Conservation (phyloP, 2,113 vertebrate genomes). For the Piprites chloris region DNA sequence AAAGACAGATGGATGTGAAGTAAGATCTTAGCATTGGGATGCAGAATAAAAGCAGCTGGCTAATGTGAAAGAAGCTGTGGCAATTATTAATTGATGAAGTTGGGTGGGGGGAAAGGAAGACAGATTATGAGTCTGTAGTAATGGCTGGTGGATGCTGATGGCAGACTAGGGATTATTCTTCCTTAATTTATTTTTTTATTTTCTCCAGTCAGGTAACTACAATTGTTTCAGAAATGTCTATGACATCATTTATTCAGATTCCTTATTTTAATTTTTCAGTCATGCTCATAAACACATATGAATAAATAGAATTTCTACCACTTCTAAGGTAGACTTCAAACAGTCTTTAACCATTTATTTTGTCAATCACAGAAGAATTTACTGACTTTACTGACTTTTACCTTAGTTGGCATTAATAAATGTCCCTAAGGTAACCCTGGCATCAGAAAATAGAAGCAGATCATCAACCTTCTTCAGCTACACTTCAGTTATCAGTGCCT, state of each 20-base stretch:
- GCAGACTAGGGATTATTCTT: background rate
- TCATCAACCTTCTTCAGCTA: background rate
- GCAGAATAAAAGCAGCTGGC: background rate
- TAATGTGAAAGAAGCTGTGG: background rate
- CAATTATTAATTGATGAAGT: background rate
- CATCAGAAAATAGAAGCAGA: background rate
- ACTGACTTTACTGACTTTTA: background rate
- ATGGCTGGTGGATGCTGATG: background rate
- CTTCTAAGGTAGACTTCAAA: background rate
- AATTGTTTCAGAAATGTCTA: background rate
- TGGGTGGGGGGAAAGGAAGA: background rate
- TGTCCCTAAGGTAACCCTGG: background rate
- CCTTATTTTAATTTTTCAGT: background rate
- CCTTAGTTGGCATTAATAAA: background rate
- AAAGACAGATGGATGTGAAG: background rate
- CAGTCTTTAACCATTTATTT: background rate
- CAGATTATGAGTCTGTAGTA: background rate
- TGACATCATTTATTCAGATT: background rate
- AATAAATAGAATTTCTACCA: background rate
- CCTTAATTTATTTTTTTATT: background rate
- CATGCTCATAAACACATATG: fast-evolving
- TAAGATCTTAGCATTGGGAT: background rate
- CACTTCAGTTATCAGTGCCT: background rate
- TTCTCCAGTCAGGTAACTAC: background rate
- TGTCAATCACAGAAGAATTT: background rate